These are phyloP conservation scores for Parelbella ahira DNA, from an alignment of 2,888 invertebrate species.

Conservation along the genomic window DNA sequence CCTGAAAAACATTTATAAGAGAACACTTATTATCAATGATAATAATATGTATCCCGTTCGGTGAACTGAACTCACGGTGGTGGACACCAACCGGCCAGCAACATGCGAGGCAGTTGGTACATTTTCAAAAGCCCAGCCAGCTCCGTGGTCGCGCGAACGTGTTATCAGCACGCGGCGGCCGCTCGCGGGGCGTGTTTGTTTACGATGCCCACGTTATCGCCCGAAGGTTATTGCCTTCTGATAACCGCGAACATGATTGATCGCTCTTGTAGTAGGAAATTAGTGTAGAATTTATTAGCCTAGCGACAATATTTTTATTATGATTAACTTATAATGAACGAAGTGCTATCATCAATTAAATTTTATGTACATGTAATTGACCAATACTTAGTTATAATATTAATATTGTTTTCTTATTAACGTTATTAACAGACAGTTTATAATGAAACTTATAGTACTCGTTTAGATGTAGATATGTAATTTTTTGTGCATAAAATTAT, in stretches of 20 bases:
- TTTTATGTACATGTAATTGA: too few relatives aligned
- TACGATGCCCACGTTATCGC: constrained; percentile 12
- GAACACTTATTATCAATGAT: too few relatives aligned
- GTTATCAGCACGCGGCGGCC: not conserved
- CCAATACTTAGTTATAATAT: too few relatives aligned
- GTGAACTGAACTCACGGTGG: not conserved
- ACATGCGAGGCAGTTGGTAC: constrained; percentile 2
- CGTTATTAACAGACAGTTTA: too few relatives aligned
- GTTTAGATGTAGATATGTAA: too few relatives aligned
- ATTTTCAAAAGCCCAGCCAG: constrained; percentile 2
- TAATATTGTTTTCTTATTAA: too few relatives aligned
- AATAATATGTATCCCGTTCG: constrained; percentile 4
- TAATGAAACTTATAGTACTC: too few relatives aligned
- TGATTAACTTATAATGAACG: too few relatives aligned
- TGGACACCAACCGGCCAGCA: not conserved
- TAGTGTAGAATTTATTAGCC: not conserved
- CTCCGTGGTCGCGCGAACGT: constrained; percentile 1
- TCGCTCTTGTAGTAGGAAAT: constrained; percentile 3
- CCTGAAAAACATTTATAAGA: too few relatives aligned
- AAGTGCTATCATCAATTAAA: too few relatives aligned
- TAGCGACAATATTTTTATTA: too few relatives aligned
- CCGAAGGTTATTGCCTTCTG: constrained; percentile 12
- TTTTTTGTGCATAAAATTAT: too few relatives aligned
- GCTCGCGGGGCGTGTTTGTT: constrained; percentile 5
- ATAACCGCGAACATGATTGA: constrained; percentile 8